Evolutionary conservation across 2,797 vertebrate genomes (phyloP), one percentile per base, ranked within the genome.

Genomic region (Sebastes baramenuke): DNA sequence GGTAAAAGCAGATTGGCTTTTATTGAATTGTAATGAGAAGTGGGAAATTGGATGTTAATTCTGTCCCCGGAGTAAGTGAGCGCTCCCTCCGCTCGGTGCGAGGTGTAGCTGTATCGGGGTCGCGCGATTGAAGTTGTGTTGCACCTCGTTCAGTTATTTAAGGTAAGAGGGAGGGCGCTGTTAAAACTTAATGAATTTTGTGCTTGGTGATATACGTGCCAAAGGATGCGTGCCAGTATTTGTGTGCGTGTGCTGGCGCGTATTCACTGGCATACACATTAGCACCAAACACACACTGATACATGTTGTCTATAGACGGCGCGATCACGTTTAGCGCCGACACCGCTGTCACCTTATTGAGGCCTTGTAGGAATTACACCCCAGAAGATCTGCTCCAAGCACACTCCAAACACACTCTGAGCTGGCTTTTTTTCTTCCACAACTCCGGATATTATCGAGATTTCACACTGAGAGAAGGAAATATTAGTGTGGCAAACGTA

Each of bases 21-120:
- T 94, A 94, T 94, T 94, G 94, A 93, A 95, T 93, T 92, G 93
- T 94, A 94, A 95, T 94, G 93, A 95, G 93, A 93, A 94, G 91
- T 88, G 93, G 93, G 92, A 94, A 92, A 95, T 95, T 94, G 90
- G 88, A 94, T 89, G 89, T 93, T 94, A 92, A 93, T 92, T 93
- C 89, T 75, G 90, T 95, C 94, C 93, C 94, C 58, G 79, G 94
- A 92, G 94, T 87, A 64, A 87, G 83, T 61, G 68, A 82, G 87
- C 30, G 76, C 88, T 91, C 90, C 91, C 91, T 77, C 29, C 18
- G 87, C 86, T 88, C 86, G 4, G 73, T 14, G 86, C 42, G 79
- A 91, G 87, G 86, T 89, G 87, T n/a, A 87, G 92, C 85, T 55
- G 69, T 87, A 92, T 88, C 68, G 81, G 84, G 93, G 93, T 92